phyloP scores from a whole-genome alignment of 2,888 invertebrate genomes.

The Troides oblongomaculatus region DNA sequence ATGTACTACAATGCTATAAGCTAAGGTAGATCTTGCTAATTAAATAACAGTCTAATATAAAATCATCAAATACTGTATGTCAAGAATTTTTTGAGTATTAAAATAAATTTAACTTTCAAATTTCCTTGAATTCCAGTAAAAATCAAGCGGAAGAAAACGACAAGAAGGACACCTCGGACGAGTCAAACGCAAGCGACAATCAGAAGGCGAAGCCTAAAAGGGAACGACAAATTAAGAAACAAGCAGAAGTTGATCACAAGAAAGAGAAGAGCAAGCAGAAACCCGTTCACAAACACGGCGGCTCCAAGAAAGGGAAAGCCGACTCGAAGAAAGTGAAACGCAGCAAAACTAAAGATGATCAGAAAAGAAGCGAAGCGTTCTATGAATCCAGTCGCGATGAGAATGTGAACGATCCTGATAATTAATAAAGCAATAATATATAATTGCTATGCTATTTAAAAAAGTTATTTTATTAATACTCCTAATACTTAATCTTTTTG shows the following conservation, averaged over 20 bases:
- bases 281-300: constrained; percentile 2
- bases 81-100: no score
- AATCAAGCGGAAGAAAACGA: neutral
- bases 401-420: constrained; percentile 64
- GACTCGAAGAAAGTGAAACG: constrained; percentile 32
- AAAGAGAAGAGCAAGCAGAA: constrained; percentile 23
- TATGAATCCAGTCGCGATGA: constrained; percentile 70
- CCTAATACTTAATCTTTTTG: no score
- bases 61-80: no score
- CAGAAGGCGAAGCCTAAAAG: constrained; percentile 11
- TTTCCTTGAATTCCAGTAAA: constrained; percentile 14
- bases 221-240: constrained; percentile 14
- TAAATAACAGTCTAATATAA: no score
- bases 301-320: constrained; percentile 15
- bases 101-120: neutral
- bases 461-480: neutral
- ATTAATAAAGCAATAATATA: constrained; percentile 32
- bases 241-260: constrained; percentile 10
- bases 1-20: no score
- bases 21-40: no score
- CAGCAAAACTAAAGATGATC: neutral
- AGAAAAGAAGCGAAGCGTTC: constrained; percentile 43
- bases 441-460: neutral
- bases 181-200: constrained; percentile 19
- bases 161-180: constrained; percentile 12